Percentiles rank a stretch among this genome's conserved stretches.
These are phyloP conservation scores for Pionites leucogaster DNA, from an alignment of 2,113 vertebrate species.

Conservation along the genomic window DNA sequence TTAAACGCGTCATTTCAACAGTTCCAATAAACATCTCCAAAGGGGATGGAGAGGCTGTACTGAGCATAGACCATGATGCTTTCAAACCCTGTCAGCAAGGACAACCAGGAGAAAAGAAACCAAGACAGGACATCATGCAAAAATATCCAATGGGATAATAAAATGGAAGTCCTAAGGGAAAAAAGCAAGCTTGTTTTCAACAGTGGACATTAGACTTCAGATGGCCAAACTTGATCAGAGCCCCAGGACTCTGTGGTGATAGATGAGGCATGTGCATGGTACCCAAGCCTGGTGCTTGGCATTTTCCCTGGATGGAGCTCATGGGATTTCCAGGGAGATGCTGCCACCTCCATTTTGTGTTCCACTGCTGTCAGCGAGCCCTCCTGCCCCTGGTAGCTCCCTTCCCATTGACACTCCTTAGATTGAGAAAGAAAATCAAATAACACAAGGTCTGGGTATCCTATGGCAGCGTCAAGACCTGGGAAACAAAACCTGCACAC, in stretches of 20 bases:
- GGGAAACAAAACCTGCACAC: background rate
- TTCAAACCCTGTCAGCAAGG: background rate
- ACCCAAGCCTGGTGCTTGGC: fast-evolving
- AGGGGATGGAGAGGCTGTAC: background rate
- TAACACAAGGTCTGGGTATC: background rate
- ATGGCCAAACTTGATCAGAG: background rate
- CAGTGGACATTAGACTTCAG: background rate
- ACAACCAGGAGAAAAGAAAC: background rate
- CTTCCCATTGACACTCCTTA: background rate
- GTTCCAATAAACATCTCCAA: background rate
- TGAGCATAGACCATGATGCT: fast-evolving
- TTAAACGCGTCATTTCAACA: background rate
- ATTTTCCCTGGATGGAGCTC: background rate
- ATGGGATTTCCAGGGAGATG: background rate
- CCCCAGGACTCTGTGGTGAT: fast-evolving
- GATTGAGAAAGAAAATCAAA: background rate
- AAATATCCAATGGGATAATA: background rate
- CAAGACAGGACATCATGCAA: fast-evolving
- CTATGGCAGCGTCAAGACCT: too few species aligned
- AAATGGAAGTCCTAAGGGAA: background rate
- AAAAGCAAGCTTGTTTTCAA: background rate
- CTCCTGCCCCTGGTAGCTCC: background rate
- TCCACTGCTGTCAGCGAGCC: background rate
- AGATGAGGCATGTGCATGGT: fast-evolving
- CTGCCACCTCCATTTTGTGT: background rate